Evolutionary conservation across 2,797 vertebrate genomes (phyloP).

Genomic region (Pseudochirops corinnae): DNA sequence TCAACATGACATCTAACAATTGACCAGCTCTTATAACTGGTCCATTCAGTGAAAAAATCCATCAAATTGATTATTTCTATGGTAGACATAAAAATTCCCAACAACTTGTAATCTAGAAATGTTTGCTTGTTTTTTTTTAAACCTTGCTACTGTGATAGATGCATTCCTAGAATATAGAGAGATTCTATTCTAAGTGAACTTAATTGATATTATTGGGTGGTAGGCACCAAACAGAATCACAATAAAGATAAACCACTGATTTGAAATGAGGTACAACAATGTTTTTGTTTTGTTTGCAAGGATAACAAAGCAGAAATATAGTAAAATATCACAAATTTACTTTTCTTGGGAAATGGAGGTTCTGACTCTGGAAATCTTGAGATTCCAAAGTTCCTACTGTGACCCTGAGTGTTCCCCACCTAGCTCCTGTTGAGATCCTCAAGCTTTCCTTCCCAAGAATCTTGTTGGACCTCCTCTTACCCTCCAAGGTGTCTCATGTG

Average conservation of each 20-base stretch:
- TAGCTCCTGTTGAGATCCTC: neutral
- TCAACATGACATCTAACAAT: neutral
- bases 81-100: conserved; percentile 31
- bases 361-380: conserved; percentile 68
- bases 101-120: neutral
- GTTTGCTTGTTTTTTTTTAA: conserved; percentile 37
- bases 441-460: neutral
- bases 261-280: conserved; percentile 76
- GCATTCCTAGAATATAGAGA: conserved; percentile 19
- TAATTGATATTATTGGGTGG: conserved; percentile 60
- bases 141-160: conserved; percentile 49
- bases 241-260: conserved; percentile 72
- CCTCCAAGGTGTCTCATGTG: neutral
- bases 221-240: conserved; percentile 69
- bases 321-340: conserved; percentile 59
- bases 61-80: conserved; percentile 43
- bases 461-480: neutral
- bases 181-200: conserved; percentile 46
- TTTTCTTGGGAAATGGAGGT: conserved; percentile 63
- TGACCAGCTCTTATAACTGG: neutral
- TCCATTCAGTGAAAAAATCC: conserved; percentile 38
- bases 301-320: conserved; percentile 77
- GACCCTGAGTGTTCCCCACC: neutral
- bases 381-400: conserved; percentile 54
- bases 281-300: conserved; percentile 77